Base-by-base conservation (phyloP, 2,888 invertebrate species). In the Gerosis bhagava region DNA sequence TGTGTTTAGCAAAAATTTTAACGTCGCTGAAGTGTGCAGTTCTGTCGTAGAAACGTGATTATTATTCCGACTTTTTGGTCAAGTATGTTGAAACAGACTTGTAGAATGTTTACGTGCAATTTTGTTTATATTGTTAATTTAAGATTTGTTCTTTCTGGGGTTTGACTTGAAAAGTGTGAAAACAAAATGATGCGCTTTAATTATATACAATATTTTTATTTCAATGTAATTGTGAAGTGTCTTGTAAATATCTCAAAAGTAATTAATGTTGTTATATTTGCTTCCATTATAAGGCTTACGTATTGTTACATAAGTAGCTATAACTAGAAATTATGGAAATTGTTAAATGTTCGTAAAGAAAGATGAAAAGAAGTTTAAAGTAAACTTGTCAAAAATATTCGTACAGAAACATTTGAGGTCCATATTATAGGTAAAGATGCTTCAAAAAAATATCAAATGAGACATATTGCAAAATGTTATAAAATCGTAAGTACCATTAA, bases 31-130 rank as follows among this genome's bases (percentile, higher is more conserved):
- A n/a, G n/a, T n/a, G n/a, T n/a, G n/a, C n/a, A n/a, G n/a, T n/a
- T n/a, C n/a, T n/a, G n/a, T n/a, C n/a, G n/a, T n/a, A n/a, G n/a
- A n/a, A n/a, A n/a, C n/a, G n/a, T n/a, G n/a, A n/a, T n/a, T n/a
- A n/a, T n/a, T n/a, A n/a, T n/a, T n/a, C n/a, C n/a, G n/a, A n/a
- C n/a, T n/a, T n/a, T n/a, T n/a, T n/a, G n/a, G n/a, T n/a, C n/a
- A n/a, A n/a, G n/a, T n/a, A n/a, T n/a, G n/a, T n/a, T n/a, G n/a
- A n/a, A n/a, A n/a, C n/a, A n/a, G n/a, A n/a, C n/a, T n/a, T n/a
- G 83, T 87, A 87, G 82, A 74, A 70, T 82, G 77, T 83, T 76
- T 77, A 77, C 81, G 88, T 88, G 88, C 89, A 89, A 86, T 87
- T 84, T 82, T 79, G 78, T 82, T 81, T 70, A 78, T 80, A 58